Evolutionary conservation across 2,113 vertebrate genomes (phyloP), one percentile per base, ranked within the genome.

Genomic region (Oreochromis spilurus): DNA sequence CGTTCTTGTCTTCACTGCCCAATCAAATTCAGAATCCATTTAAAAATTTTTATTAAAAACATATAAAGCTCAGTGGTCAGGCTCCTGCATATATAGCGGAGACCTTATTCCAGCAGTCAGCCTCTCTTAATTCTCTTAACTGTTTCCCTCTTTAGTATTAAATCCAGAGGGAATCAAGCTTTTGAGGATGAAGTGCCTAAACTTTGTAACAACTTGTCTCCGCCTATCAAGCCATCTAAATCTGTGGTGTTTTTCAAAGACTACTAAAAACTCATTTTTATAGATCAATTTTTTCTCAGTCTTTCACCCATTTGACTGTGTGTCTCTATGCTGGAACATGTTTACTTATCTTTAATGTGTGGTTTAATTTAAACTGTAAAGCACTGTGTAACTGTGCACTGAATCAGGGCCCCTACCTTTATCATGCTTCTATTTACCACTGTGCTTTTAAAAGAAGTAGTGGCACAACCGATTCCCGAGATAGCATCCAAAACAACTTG

Each of bases 201-300:
- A 38, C 10, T 13, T 65, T 65, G 34, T 12, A 65, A 38, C 34
- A 65, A n/a, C 19, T 21, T 65, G 10, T 12, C 60, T 38, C 17
- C 4, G 0, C 60, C 60, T n/a, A 65, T 62, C 29, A 34, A 34
- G 16, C 29, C 29, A 38, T 36, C 4, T 65, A 13, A 65, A 65
- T 65, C 34, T 21, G 60, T 21, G 19, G 60, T 65, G 60, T 21
- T 65, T 65, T 65, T 65, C 17, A 65, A 38, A 38, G 31, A 65
- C 31, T 65, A 38, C 4, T 65, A 38, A 38, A 65, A 65, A 38
- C 0, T 65, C 0, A 0, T 12, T n/a, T 65, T 65, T 65, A 65
- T 65, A 21, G 19, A 10, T 38, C 34, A 7, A 5, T 38, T 65
- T 67, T 67, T 67, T 21, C 26, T 21, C 10, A 8, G 19, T 67